Conservation (phyloP, 2,888 invertebrate species). For the Cetonia aurata region DNA sequence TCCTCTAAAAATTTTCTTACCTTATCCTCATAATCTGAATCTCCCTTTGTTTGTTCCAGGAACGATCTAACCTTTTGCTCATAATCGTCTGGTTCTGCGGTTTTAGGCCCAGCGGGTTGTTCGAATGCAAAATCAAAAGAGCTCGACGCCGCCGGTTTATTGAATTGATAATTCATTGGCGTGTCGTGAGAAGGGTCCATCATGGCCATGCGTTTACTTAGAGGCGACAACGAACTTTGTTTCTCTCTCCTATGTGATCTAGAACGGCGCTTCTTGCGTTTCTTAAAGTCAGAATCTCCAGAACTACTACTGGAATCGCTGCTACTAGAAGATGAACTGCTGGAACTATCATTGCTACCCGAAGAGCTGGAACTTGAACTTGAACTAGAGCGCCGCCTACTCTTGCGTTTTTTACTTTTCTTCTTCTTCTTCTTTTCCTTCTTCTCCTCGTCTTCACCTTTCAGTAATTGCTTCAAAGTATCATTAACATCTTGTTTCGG, state of each 20-base stretch:
- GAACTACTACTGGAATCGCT: constrained; percentile 77
- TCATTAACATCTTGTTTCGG: constrained; percentile 73
- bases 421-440: constrained; percentile 77
- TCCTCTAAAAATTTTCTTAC: constrained; percentile 89
- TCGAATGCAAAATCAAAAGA: constrained; percentile 68
- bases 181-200: constrained; percentile 71
- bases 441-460: constrained; percentile 68
- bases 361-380: constrained; percentile 66
- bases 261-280: constrained; percentile 71
- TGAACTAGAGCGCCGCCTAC: constrained; percentile 72
- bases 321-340: constrained; percentile 69
- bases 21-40: constrained; percentile 87
- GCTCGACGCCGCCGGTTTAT: constrained; percentile 74
- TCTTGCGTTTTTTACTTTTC: constrained; percentile 74
- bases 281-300: constrained; percentile 72
- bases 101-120: constrained; percentile 62
- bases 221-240: constrained; percentile 81
- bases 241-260: constrained; percentile 71
- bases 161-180: constrained; percentile 75
- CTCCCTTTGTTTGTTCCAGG: constrained; percentile 81
- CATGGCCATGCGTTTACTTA: constrained; percentile 87
- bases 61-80: constrained; percentile 77
- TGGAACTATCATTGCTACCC: constrained; percentile 71
- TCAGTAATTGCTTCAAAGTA: constrained; percentile 74
- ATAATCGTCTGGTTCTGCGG: constrained; percentile 72